Evolutionary conservation across 1,140 invertebrate genomes (phyloP).

Genomic region (Eulimnadia texana): DNA sequence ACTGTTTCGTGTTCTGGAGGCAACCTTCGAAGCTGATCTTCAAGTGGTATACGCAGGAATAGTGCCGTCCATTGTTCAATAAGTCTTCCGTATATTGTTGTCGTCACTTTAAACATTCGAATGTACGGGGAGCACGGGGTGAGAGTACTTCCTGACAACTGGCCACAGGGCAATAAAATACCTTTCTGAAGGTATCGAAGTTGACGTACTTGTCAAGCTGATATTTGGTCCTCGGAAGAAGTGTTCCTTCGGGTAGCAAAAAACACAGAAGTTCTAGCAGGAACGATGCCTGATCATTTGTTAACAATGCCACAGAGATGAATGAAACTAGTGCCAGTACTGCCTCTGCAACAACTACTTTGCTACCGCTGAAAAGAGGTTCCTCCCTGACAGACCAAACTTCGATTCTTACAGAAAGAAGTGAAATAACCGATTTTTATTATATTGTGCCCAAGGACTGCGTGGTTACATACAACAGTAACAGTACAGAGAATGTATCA

Average conservation of each 20-base stretch:
- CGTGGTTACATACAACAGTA: too few relatives aligned
- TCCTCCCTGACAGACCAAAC: neutral
- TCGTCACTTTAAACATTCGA: too few relatives aligned
- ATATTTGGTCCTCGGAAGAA: neutral
- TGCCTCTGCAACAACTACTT: neutral
- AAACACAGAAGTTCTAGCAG: neutral
- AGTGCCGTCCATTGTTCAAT: neutral
- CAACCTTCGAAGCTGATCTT: too few relatives aligned
- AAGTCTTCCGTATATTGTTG: neutral
- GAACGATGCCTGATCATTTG: neutral
- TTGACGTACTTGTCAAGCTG: neutral
- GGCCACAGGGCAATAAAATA: neutral
- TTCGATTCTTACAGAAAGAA: neutral
- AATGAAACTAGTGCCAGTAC: neutral
- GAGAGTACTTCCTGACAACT: neutral
- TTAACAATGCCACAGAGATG: neutral
- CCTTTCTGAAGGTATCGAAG: neutral
- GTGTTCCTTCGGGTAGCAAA: neutral
- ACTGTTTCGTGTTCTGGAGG: neutral
- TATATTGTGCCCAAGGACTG: neutral
- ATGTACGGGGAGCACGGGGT: too few relatives aligned
- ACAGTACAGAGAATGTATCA: too few relatives aligned
- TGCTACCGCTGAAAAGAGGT: neutral
- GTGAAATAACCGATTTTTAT: neutral
- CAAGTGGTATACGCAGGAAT: too few relatives aligned